Evolutionary conservation across 2,888 invertebrate genomes (phyloP).

Genomic region (Hesperia comma): DNA sequence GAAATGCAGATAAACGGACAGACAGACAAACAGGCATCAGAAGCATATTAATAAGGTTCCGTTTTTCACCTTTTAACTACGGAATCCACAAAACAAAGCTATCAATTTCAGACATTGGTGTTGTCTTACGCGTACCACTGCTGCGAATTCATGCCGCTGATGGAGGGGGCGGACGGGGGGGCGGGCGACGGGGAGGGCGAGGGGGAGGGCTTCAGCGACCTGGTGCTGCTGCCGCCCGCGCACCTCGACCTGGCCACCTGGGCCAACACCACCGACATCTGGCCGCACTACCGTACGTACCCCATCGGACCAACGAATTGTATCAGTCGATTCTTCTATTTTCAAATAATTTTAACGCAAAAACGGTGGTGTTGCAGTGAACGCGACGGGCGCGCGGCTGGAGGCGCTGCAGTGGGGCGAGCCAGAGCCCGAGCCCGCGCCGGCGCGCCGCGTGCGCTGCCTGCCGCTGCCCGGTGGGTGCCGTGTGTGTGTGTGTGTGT

Average conservation of each 20-base stretch:
- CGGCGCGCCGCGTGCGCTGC: slow-evolving; percentile 74
- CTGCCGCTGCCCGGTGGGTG: slow-evolving; percentile 90
- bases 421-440: slow-evolving; percentile 40
- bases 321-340: too few relatives aligned
- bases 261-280: slow-evolving; percentile 92
- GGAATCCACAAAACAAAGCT: too few relatives aligned
- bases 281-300: slow-evolving; percentile 90
- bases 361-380: slow-evolving; percentile 52
- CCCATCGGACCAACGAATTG: too few relatives aligned
- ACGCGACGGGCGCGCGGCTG: slow-evolving; percentile 55
- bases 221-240: slow-evolving; percentile 70
- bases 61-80: too few relatives aligned
- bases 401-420: slow-evolving; percentile 42
- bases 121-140: slow-evolving; percentile 98
- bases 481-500: too few relatives aligned
- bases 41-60: too few relatives aligned
- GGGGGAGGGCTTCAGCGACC: slow-evolving; percentile 68
- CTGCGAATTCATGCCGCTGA: slow-evolving; percentile 92
- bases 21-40: too few relatives aligned
- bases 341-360: too few relatives aligned
- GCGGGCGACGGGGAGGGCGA: slow-evolving; percentile 82
- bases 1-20: too few relatives aligned
- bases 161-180: slow-evolving; percentile 84
- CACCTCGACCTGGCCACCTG: slow-evolving; percentile 86
- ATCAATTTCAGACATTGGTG: slow-evolving; percentile 87